Conservation (phyloP, 2,888 invertebrate species). For the Arctia plantaginis region DNA sequence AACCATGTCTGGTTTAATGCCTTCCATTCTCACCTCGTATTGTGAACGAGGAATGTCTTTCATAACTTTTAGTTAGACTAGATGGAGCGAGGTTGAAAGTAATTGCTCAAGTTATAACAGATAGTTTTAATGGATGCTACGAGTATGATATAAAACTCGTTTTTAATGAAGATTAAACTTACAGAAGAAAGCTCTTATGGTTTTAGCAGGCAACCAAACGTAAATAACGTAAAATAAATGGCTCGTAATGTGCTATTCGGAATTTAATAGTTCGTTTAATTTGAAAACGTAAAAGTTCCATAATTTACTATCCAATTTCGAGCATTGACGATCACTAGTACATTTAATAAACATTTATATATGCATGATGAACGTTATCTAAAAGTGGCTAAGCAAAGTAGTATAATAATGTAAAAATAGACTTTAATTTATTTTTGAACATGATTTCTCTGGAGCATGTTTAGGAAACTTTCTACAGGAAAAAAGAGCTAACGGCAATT, state of each 20-base stretch:
- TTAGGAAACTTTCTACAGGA: not conserved
- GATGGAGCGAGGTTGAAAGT: constrained; percentile 32
- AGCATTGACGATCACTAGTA: not conserved
- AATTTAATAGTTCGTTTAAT: not conserved
- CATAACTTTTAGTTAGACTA: constrained; percentile 47
- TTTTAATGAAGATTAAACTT: not conserved
- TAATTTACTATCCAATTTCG: not conserved
- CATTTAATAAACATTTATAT: not conserved
- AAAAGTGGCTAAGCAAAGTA: not conserved
- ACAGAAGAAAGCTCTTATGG: not conserved
- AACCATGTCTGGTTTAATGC: constrained; percentile 67
- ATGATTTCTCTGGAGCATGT: not conserved
- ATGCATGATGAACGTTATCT: not conserved
- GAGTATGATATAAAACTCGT: not conserved
- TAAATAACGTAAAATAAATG: not conserved
- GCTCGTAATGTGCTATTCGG: not conserved
- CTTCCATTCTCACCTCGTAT: constrained; percentile 68
- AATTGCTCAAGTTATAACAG: constrained; percentile 44
- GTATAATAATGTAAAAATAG: not conserved
- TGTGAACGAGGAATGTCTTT: constrained; percentile 65
- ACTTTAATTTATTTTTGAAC: not conserved
- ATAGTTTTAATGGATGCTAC: constrained; percentile 18
- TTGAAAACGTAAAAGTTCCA: not conserved
- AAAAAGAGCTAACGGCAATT: not conserved
- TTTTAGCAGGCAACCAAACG: not conserved